phyloP scores from a whole-genome alignment of 2,888 invertebrate genomes.

The Fragum whitleyi region DNA sequence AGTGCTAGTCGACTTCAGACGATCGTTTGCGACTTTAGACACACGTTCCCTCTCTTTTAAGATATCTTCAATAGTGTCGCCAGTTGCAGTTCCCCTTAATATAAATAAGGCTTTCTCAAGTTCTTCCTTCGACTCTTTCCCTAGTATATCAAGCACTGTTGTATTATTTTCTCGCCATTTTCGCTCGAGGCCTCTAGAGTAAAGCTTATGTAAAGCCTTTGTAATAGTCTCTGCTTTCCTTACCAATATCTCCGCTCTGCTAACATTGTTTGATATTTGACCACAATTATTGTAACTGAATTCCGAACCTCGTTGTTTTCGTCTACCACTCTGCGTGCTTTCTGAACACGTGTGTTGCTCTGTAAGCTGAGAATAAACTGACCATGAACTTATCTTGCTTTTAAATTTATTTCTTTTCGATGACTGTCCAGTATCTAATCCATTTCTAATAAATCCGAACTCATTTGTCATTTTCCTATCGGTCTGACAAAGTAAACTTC shows the following conservation, averaged over 20 bases:
- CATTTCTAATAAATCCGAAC: neutral
- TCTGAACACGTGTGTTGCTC: neutral
- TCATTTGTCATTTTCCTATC: slow-evolving; percentile 3
- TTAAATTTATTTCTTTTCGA: neutral
- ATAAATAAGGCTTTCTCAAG: slow-evolving; percentile 66
- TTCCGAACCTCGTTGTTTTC: neutral
- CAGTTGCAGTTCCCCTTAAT: slow-evolving; percentile 58
- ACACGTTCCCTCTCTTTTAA: slow-evolving; percentile 40
- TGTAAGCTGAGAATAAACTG: slow-evolving; percentile 37
- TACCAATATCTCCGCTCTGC: slow-evolving; percentile 24
- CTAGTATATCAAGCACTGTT: slow-evolving; percentile 58
- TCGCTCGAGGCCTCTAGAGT: slow-evolving; percentile 56
- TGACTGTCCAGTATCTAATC: neutral
- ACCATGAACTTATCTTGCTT: slow-evolving; percentile 47
- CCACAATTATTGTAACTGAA: neutral
- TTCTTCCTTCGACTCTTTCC: slow-evolving; percentile 61
- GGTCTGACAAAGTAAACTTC: neutral
- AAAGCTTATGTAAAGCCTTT: slow-evolving; percentile 63
- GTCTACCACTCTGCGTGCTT: neutral
- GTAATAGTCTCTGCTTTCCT: slow-evolving; percentile 60
- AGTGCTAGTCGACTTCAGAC: neutral
- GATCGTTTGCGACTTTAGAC: slow-evolving; percentile 23
- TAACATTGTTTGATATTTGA: neutral
- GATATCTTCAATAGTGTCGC: slow-evolving; percentile 60
- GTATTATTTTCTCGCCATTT: slow-evolving; percentile 51